These are phyloP conservation scores for Drosophila serrata DNA, from an alignment of 1,140 invertebrate species.

Conservation along the genomic window DNA sequence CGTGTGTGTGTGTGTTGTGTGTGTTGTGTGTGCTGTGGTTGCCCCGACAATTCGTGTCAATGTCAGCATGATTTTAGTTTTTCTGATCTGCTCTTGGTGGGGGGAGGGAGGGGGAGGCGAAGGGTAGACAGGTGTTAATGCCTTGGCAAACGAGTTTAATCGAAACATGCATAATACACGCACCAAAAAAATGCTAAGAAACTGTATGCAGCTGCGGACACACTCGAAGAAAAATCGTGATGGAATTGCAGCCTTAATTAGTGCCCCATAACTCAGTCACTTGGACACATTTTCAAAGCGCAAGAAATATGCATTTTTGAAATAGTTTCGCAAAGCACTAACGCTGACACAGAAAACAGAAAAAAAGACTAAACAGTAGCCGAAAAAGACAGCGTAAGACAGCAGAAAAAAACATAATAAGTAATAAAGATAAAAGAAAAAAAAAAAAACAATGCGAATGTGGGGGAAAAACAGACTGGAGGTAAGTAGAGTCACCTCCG, in stretches of 20 bases:
- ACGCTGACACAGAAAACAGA: constrained; percentile 33
- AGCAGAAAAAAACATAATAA: constrained; percentile 38
- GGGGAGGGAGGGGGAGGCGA: not conserved
- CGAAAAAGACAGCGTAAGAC: constrained; percentile 11
- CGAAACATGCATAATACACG: constrained; percentile 53
- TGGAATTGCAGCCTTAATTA: constrained; percentile 22
- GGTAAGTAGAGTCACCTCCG: constrained; percentile 7
- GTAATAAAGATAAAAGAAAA: constrained; percentile 18
- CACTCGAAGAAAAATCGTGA: constrained; percentile 10
- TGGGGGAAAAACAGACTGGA: constrained; percentile 16
- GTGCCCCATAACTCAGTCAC: constrained; percentile 38
- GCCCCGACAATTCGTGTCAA: constrained; percentile 77
- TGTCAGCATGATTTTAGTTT: constrained; percentile 75
- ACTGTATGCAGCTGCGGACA: constrained; percentile 28
- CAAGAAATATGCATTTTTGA: constrained; percentile 53
- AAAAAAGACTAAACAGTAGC: constrained; percentile 19
- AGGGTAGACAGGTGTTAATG: constrained; percentile 28
- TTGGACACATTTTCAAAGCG: constrained; percentile 37
- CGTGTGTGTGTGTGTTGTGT: constrained; percentile 23
- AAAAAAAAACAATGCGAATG: constrained; percentile 33
- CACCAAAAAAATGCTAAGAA: constrained; percentile 10
- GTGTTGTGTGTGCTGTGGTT: constrained; percentile 27
- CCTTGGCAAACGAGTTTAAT: constrained; percentile 59
- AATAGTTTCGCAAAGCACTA: constrained; percentile 45
- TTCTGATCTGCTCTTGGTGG: constrained; percentile 26